Evolutionary conservation across 2,113 vertebrate species (phyloP), one percentile per base, ranked within the genome.

Genomic region (Entosphenus tridentatus): DNA sequence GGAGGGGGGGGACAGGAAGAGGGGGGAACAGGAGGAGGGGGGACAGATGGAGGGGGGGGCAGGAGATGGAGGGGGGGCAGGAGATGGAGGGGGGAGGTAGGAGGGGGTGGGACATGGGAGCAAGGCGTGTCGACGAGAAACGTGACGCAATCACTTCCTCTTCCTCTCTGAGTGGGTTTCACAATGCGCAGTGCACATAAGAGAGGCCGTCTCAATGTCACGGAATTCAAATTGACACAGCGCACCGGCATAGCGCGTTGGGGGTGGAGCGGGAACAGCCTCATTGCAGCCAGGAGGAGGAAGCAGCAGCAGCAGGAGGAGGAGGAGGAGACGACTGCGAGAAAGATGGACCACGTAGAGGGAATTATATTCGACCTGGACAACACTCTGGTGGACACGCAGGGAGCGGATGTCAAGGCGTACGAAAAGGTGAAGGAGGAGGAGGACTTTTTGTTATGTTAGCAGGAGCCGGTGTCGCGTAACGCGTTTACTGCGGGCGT

Each of bases 341-440:
- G 58, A 62, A 17, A 17, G 13, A 62, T 62, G 18, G 62, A 65
- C 9, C 9, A n/a, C 62, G 9, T 65, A 21, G 62, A 11, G 21
- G 62, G 2, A 9, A 21, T 65, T 10, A 65, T 65, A 9, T 65
- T 65, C 10, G 62, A 65, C 18, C 18, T 65, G 62, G 62, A 65
- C 62, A 65, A 65, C 62, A 65, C 62, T n/a, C 62, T 65, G n/a
- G 18, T 65, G n/a, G 62, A 65, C 62, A 65, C 62, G 62, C n/a
- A 18, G 62, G 62, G 62, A n/a, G 62, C 62, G 18, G 62, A 65
- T 18, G 18, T n/a, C n/a, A n/a, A 16, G 8, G 62, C 62, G n/a
- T 65, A 16, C 62, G n/a, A 65, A 65, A 18, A 65, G 62, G 62
- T 65, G 18, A 65, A 39, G 39, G 39, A 39, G 39, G 39, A 21